These are phyloP conservation scores for Chinchilla lanigera DNA, from an alignment of 2,113 vertebrate species.

Conservation along the genomic window DNA sequence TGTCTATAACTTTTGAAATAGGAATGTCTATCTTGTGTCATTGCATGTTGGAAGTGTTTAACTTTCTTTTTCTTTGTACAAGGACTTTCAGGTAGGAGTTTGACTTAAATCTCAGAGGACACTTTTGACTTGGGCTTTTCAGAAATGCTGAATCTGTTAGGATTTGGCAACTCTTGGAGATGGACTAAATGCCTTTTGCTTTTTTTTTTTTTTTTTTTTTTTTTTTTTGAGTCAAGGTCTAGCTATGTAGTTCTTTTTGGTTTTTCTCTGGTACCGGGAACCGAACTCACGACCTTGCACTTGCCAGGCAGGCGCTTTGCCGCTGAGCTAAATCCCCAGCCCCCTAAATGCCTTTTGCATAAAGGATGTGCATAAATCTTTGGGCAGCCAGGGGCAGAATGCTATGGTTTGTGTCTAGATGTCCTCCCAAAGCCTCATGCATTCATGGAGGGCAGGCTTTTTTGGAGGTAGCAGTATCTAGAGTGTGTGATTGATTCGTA, in stretches of 20 bases:
- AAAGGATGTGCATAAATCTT: neutral
- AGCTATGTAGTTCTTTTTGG: no score
- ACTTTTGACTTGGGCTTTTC: neutral
- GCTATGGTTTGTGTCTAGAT: neutral
- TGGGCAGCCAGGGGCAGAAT: neutral
- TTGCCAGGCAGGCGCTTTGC: no score
- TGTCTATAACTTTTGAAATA: neutral
- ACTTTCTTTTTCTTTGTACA: neutral
- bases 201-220: no score
- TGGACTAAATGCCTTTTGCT: neutral
- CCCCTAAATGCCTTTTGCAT: neutral
- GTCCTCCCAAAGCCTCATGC: neutral
- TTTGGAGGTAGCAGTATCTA: neutral
- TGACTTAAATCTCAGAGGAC: neutral
- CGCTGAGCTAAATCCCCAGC: no score
- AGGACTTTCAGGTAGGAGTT: neutral
- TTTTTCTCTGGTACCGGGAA: no score
- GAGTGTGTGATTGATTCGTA: neutral
- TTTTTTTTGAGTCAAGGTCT: no score
- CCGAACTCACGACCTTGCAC: no score
- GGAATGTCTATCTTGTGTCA: neutral
- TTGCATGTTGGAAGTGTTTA: neutral
- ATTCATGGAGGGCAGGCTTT: neutral
- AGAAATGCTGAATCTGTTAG: neutral
- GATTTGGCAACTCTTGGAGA: neutral